phyloP scores from a whole-genome alignment of 2,797 vertebrate species.

The Psittacula derbiana region DNA sequence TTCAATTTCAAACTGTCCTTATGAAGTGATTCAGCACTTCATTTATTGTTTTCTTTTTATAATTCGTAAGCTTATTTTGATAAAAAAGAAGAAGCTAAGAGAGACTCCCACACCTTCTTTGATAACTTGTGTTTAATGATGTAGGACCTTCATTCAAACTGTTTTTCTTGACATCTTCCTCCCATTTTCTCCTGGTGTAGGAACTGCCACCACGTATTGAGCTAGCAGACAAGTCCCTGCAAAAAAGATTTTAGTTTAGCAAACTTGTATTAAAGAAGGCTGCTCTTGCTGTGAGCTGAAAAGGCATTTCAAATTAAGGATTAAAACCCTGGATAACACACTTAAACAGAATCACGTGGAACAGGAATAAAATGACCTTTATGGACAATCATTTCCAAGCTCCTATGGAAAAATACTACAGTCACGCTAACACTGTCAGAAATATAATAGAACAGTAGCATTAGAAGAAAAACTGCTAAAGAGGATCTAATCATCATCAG shows the following conservation, averaged over 20 bases:
- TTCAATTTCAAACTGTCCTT: not conserved
- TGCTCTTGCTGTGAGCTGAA: not conserved
- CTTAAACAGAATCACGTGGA: not conserved
- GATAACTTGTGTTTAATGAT: slow-evolving; percentile 86
- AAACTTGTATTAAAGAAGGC: not conserved
- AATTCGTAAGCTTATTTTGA: not conserved
- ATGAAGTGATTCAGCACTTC: not conserved
- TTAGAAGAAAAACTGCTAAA: not conserved
- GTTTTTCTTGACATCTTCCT: slow-evolving; percentile 95
- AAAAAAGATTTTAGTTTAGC: slow-evolving; percentile 28
- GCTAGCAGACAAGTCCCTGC: slow-evolving; percentile 88
- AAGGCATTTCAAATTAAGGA: not conserved
- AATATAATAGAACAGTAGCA: not conserved
- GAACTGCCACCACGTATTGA: slow-evolving; percentile 93
- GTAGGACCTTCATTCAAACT: slow-evolving; percentile 85
- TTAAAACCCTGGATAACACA: not conserved
- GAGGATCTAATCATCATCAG: not conserved
- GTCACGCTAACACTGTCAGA: not conserved
- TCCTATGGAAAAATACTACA: not conserved
- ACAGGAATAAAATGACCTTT: not conserved
- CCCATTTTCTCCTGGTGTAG: slow-evolving; percentile 96
- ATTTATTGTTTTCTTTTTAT: not conserved
- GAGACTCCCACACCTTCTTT: slow-evolving; percentile 86
- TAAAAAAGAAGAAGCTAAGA: not conserved
- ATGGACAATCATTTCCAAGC: not conserved